Conservation (phyloP, 2,113 vertebrate species). For the Ia io region DNA sequence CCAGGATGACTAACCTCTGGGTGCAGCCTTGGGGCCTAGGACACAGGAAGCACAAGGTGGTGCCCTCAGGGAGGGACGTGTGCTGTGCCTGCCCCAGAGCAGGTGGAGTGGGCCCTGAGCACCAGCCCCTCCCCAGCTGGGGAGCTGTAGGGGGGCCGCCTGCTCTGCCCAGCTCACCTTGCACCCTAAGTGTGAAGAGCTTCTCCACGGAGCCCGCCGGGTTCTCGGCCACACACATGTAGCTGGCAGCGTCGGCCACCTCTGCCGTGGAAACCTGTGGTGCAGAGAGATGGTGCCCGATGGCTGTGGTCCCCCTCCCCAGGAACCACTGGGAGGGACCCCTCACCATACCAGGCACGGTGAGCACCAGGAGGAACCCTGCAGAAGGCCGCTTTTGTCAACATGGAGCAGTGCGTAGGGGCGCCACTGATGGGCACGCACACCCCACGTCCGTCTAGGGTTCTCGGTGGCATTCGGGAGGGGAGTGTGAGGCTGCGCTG, state of each 20-base stretch:
- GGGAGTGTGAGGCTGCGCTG: background rate
- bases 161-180: constrained; percentile 81
- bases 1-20: background rate
- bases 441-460: rapidly evolving
- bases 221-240: constrained; percentile 91
- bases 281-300: rapidly evolving
- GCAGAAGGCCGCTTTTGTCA: background rate
- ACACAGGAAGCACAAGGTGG: rapidly evolving
- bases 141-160: rapidly evolving
- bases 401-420: rapidly evolving
- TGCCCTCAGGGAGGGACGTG: too few relatives aligned
- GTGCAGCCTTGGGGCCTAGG: background rate
- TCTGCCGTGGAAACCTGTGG: constrained; percentile 85
- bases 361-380: rapidly evolving
- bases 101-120: rapidly evolving
- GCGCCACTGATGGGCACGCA: rapidly evolving
- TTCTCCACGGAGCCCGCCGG: constrained; percentile 87
- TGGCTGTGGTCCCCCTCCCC: rapidly evolving
- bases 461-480: background rate
- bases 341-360: rapidly evolving
- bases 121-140: background rate
- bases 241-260: constrained; percentile 85
- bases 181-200: constrained; percentile 88
- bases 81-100: background rate
- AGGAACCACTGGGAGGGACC: rapidly evolving